phyloP scores from a whole-genome alignment of 2,113 vertebrate genomes.

The Asarcornis scutulata region DNA sequence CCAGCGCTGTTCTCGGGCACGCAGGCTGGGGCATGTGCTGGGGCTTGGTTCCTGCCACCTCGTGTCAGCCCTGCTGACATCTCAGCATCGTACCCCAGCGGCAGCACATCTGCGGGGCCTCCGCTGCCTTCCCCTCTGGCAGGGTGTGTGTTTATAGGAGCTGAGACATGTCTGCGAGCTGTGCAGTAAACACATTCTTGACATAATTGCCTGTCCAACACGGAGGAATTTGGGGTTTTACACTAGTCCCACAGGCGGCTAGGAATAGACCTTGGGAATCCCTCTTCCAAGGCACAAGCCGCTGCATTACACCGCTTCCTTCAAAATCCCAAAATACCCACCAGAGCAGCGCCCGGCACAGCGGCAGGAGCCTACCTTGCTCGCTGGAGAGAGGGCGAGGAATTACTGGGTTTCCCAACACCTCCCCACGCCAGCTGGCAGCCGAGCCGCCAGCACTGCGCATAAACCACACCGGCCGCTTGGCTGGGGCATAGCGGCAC shows the following conservation, averaged over 20 bases:
- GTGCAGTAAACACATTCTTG: conserved; percentile 46
- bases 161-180: conserved; percentile 44
- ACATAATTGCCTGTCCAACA: conserved; percentile 2
- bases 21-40: background rate
- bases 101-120: conserved; percentile 19
- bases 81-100: accelerated
- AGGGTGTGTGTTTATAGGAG: conserved; percentile 7
- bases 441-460: accelerated
- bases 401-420: background rate
- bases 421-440: conserved; percentile 24
- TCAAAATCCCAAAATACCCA: background rate
- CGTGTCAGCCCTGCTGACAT: background rate
- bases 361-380: background rate
- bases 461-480: background rate
- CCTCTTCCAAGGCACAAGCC: background rate
- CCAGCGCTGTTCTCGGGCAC: accelerated
- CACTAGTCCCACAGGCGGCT: background rate
- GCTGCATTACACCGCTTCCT: background rate
- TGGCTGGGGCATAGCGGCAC: background rate
- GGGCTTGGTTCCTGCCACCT: conserved; percentile 20
- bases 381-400: background rate
- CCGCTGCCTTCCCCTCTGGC: background rate
- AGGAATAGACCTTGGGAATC: conserved; percentile 39
- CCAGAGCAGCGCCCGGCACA: accelerated
- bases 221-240: conserved; percentile 51